Conservation (phyloP, 2,113 vertebrate species). For the Brachirus orientalis region DNA sequence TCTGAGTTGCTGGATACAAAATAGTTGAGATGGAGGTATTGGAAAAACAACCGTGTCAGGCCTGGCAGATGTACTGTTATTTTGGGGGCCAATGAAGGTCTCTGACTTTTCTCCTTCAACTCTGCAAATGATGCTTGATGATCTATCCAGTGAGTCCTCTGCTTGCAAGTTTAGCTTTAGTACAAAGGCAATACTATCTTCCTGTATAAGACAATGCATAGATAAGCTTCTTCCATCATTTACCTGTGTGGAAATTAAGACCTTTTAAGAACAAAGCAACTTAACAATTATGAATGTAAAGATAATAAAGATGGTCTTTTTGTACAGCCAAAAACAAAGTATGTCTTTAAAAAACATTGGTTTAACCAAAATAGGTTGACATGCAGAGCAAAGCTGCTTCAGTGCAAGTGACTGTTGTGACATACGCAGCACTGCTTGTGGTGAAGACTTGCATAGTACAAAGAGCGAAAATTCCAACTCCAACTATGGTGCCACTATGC, state of each 20-base stretch:
- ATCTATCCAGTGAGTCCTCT: not conserved
- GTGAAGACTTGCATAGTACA: no score
- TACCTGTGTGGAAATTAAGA: not conserved
- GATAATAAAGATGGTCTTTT: no score
- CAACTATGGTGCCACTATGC: not conserved
- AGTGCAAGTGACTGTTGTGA: no score
- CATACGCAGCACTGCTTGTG: not conserved
- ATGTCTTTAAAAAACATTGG: no score
- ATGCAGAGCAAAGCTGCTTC: slow-evolving; percentile 5
- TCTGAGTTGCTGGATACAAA: not conserved
- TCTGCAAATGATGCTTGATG: not conserved
- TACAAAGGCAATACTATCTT: no score
- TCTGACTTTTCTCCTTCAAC: not conserved
- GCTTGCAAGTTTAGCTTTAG: no score
- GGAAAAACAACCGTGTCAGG: slow-evolving; percentile 6
- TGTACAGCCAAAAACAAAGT: no score
- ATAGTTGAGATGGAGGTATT: not conserved
- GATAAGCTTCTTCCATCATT: not conserved
- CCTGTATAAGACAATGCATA: no score
- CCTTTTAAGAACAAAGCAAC: not conserved
- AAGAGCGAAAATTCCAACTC: slow-evolving; percentile 5
- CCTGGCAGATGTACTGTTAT: not conserved
- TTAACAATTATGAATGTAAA: no score
- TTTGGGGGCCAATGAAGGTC: not conserved
- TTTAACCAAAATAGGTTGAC: no score